Evolutionary conservation across 2,888 invertebrate species (phyloP), one percentile per base, ranked within the genome.

Genomic region (Polydrusus pterygomalis): DNA sequence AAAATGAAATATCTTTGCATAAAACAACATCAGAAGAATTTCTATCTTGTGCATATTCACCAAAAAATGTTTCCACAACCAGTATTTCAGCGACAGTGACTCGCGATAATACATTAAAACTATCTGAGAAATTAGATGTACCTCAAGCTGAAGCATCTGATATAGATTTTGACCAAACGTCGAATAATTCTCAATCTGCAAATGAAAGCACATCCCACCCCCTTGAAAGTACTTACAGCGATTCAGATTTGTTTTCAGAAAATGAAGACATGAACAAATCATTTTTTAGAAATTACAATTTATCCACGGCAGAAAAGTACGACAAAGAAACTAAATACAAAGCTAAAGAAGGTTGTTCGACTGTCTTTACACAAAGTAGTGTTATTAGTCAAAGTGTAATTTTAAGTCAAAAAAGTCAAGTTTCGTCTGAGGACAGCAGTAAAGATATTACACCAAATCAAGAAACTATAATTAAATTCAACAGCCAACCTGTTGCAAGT

Each of bases 311-410:
- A 7, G 81, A 83, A 78, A 77, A 79, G 64, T 85, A 85, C 70
- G 86, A 86, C 63, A 70, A 78, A 54, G 77, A 80, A 75, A 82
- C 79, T 1, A 82, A 83, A 68, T 84, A 78, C 58, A 56, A 70
- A 11, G 82, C 84, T 6, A 81, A 80, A 76, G 81, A 83, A 65
- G 84, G 85, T 11, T 79, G 81, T 77, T 86, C 86, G 1, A 84
- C 78, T 71, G 51, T 80, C 17, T 65, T 79, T 9, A 80, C 80
- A 9, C 78, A 76, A 7, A 18, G 30, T 25, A 68, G 62, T 34
- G 18, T 62, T 18, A 0, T 47, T 45, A 38, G 25, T 8, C 54
- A 38, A 6, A 45, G 10, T 43, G 47, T 67, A 58, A 17, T 15
- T 10, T n/a, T 15, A 40, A 56, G 56, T 56, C 43, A n/a, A 45